Base-by-base conservation (phyloP, 2,113 vertebrate species). In the Elaphurus davidianus region DNA sequence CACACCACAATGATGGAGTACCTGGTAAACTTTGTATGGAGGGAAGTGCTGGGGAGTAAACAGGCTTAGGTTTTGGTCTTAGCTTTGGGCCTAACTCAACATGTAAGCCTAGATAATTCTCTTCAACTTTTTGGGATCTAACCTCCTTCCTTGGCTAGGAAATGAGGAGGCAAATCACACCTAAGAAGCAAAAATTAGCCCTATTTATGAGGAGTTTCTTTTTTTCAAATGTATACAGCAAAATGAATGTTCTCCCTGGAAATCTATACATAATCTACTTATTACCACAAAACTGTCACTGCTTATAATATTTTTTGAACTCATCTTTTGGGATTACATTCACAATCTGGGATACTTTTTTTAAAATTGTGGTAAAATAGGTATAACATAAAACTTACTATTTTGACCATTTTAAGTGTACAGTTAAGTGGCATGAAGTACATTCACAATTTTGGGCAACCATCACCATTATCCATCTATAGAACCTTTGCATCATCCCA, bases 321-420 rank as follows among this genome's bases (percentile, higher is more conserved):
- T 79, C 52, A 79, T 62, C 87, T 92, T 91, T 86, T 78, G 54
- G 17, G 84, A 92, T 79, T 85, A 91, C 25, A 40, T 74, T 97
- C 45, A 95, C 16, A 78, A 40, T 67, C 21, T 95, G 19, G 12
- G 52, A 33, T 71, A 71, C 62, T 82, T 64, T 84, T 62, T 40
- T 57, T 50, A 15, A 36, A 71, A 85, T 67, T 91, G 43, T 96
- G 23, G 28, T 40, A 83, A 91, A 91, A 47, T 83, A 54, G 5
- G 78, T 19, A 40, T 59, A 78, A 83, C 7, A 78, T n/a, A 59
- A 96, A 87, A 67, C 43, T 60, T 91, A 47, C 36, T 7, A 93
- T 33, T 90, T 27, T 93, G 27, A 21, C 30, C 7, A 16, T 71
- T 95, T 55, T 43, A 88, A 83, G 40, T 40, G 10, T 76, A 50